Base-by-base conservation (phyloP, 2,888 invertebrate genomes). In the Antheraea yamamai region DNA sequence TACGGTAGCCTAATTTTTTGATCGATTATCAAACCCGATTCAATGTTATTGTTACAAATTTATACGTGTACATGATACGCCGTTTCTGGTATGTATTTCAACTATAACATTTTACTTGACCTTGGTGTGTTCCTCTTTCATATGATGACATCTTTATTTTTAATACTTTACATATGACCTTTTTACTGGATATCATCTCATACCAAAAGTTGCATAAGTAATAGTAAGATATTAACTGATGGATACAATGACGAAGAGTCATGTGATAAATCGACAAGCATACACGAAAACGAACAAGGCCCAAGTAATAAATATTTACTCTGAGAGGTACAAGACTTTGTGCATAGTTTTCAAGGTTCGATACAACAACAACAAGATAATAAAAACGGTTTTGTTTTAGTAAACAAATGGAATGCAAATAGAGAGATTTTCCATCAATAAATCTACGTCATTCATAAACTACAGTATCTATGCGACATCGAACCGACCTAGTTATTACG, bases 391-490 rank as follows among this genome's bases (percentile, higher is more conserved):
- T n/a, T 26, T 23, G 23, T 64, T 18, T 64, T 26, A 26, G 26
- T 64, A 64, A 64, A 58, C 58, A 58, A 58, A 58, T 10, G 58
- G 64, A 64, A 26, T 64, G 26, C 23, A 64, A 26, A 64, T 64
- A 64, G 4, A 16, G 20, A 30, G 64, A 66, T 66, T 66, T 66
- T 66, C 64, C 64, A 66, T 66, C 30, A 66, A 66, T 66, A 30
- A 30, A 66, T 66, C 30, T 30, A 30, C 16, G 64, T 30, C 64
- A 10, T 30, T 30, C 16, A 66, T 30, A 66, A 66, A 66, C 64
- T 66, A 66, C 30, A 66, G 64, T 16, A 30, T 4, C 12, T 66
- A 66, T 66, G 64, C 30, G 30, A 66, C 64, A 66, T 26, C 64
- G 64, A 30, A 30, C 30, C 64, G 64, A 66, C 30, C 64, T 16